A percentile compares a stretch with the other conserved stretches of the same genome.
These are phyloP conservation scores for Paradoxurus hermaphroditus DNA, from an alignment of 2,113 vertebrate genomes.

Conservation along the genomic window DNA sequence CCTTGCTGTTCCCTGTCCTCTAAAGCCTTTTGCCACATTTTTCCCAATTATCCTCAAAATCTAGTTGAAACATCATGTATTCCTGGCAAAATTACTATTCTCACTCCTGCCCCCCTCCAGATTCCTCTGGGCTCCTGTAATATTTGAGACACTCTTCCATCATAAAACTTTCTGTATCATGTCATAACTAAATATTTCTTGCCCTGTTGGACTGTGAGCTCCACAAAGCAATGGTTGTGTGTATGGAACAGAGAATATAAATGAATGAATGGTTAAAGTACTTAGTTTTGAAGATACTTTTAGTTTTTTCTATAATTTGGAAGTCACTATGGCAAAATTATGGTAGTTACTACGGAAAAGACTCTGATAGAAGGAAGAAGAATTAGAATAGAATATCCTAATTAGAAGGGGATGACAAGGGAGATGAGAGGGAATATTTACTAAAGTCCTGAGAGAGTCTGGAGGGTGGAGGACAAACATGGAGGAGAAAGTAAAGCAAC, in stretches of 20 bases:
- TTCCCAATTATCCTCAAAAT: background rate
- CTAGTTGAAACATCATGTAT: background rate
- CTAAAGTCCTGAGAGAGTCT: background rate
- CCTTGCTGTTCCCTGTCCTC: background rate
- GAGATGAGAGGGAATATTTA: background rate
- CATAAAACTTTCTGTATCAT: background rate
- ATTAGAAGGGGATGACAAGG: background rate
- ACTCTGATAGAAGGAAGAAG: background rate
- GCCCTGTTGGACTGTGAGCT: background rate
- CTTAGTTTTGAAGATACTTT: background rate
- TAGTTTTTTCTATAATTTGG: background rate
- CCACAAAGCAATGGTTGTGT: background rate
- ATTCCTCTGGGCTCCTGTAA: background rate
- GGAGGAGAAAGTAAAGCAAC: background rate
- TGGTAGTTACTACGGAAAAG: background rate
- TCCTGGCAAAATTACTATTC: background rate
- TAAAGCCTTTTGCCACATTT: background rate
- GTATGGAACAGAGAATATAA: background rate
- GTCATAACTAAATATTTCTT: background rate
- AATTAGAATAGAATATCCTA: background rate
- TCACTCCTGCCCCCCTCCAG: background rate
- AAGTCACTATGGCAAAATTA: background rate
- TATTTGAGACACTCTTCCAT: background rate
- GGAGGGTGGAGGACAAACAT: background rate
- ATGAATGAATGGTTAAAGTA: background rate